phyloP scores from a whole-genome alignment of 2,797 vertebrate species.

The Nannoperca australis region DNA sequence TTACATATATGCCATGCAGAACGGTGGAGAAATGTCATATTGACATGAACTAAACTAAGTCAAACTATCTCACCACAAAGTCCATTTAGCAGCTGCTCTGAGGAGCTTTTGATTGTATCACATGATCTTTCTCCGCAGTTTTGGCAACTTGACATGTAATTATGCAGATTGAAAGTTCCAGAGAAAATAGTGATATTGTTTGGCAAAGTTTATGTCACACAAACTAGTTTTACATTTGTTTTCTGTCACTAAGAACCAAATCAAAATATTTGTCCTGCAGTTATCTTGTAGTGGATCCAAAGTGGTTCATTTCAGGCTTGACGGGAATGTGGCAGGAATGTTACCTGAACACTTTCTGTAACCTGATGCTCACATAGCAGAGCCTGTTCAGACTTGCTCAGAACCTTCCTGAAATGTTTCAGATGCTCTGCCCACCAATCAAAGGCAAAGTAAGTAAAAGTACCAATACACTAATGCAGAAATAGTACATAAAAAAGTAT shows the following conservation, averaged over 20 bases:
- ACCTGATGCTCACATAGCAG: background rate
- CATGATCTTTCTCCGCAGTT: background rate
- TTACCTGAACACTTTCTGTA: conserved; percentile 37
- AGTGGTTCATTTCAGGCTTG: background rate
- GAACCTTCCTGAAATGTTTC: background rate
- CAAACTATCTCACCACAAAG: no score
- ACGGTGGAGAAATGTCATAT: no score
- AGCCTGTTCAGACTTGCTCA: background rate
- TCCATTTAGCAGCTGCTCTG: background rate
- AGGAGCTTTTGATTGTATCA: background rate
- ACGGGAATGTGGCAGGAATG: conserved; percentile 43
- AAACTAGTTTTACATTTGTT: background rate
- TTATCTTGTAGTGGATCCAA: background rate
- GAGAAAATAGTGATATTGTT: no score
- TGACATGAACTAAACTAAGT: no score
- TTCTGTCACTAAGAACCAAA: background rate
- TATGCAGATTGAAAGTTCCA: no score
- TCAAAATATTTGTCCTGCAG: background rate
- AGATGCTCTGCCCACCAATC: background rate
- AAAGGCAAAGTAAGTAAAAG: background rate
- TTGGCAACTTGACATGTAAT: no score
- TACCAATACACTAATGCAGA: no score
- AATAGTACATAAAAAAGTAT: background rate
- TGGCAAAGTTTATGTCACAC: background rate
- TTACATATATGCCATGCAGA: no score